phyloP scores from a whole-genome alignment of 2,888 invertebrate species.

The Cordilura impudica region DNA sequence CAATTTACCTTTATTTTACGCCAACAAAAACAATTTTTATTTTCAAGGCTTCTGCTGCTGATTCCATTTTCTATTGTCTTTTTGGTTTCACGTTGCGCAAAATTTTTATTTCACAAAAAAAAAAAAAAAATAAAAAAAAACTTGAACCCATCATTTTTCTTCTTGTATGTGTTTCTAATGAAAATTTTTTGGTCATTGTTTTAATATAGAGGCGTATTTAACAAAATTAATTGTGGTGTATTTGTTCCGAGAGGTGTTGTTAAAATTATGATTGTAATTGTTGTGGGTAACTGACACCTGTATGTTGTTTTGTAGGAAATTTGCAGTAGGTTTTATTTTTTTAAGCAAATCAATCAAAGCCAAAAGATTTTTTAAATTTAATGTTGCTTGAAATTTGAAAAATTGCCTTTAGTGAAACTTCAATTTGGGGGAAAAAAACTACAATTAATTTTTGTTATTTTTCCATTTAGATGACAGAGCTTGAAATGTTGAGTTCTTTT shows the following conservation, averaged over 20 bases:
- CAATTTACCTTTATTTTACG: not conserved
- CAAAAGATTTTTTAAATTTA: too few species aligned
- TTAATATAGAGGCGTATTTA: slow-evolving; percentile 22
- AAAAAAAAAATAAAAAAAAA: too few species aligned
- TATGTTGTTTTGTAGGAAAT: not conserved
- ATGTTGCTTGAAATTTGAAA: too few species aligned
- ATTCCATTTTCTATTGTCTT: not conserved
- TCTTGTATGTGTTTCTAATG: not conserved
- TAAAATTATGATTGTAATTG: not conserved
- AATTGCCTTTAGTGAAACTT: too few species aligned
- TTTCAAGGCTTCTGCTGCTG: not conserved
- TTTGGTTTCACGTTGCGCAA: slow-evolving; percentile 6
- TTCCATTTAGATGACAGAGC: too few species aligned
- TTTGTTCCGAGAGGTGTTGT: not conserved
- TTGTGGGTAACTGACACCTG: not conserved
- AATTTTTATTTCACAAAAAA: not conserved
- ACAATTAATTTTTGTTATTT: too few species aligned
- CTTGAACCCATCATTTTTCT: not conserved
- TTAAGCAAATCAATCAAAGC: not conserved
- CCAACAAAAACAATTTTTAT: not conserved
- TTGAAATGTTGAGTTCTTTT: too few species aligned
- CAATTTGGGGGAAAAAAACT: too few species aligned
- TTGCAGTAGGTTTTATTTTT: not conserved
- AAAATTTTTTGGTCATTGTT: not conserved
- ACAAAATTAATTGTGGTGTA: slow-evolving; percentile 27